phyloP scores from a whole-genome alignment of 2,113 vertebrate species.

The Macaca mulatta region DNA sequence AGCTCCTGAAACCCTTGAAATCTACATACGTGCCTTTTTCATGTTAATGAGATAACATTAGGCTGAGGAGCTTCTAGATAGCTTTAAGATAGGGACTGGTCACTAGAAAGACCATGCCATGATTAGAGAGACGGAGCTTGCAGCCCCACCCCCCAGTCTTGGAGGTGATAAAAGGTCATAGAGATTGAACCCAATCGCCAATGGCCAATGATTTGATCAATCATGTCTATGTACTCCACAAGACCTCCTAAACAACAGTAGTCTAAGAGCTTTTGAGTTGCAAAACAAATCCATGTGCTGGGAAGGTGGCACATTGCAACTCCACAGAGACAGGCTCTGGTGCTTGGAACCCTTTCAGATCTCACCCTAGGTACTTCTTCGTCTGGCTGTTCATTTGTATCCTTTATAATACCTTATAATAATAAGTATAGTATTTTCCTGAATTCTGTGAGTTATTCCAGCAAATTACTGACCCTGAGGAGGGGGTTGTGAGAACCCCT shows the following conservation, averaged over 20 bases:
- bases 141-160: not conserved
- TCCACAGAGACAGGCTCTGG: not conserved
- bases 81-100: not conserved
- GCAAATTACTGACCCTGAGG: not conserved
- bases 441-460: not conserved
- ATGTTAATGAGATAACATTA: not conserved
- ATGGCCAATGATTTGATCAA: not conserved
- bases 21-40: not conserved
- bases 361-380: not conserved
- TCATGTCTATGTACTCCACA: not conserved
- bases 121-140: not conserved
- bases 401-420: not conserved
- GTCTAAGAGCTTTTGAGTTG: not conserved
- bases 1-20: not conserved
- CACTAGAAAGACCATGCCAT: not conserved
- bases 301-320: not conserved
- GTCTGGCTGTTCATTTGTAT: not conserved
- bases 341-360: not conserved
- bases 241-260: not conserved
- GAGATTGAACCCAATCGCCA: not conserved
- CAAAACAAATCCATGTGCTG: not conserved
- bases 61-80: not conserved
- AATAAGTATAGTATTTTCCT: not conserved
- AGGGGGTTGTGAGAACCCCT: not conserved
- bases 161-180: not conserved